phyloP scores from a whole-genome alignment of 2,113 vertebrate species.

The Atrichornis clamosus region DNA sequence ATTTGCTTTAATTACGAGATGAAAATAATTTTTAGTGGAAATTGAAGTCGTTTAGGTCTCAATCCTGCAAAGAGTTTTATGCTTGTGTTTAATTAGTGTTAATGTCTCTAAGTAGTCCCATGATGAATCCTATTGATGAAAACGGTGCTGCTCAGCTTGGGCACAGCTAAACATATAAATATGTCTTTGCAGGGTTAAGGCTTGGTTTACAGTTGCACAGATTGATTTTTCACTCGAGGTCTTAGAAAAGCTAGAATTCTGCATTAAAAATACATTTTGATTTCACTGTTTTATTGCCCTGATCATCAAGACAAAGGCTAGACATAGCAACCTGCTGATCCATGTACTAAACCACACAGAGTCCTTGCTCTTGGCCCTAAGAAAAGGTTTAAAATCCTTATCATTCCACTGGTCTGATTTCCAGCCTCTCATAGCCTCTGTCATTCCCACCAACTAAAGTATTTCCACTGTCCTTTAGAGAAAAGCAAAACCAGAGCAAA shows the following conservation, averaged over 20 bases:
- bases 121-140: slow-evolving; percentile 16
- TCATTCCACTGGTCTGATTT: background rate
- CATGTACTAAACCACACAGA: background rate
- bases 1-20: slow-evolving; percentile 18
- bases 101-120: slow-evolving; percentile 42
- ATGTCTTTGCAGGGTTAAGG: background rate
- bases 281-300: background rate
- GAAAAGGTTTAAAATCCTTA: background rate
- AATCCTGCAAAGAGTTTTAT: slow-evolving; percentile 31
- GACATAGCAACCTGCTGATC: background rate
- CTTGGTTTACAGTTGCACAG: background rate
- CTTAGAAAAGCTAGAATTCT: background rate
- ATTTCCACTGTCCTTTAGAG: background rate
- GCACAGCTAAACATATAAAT: background rate
- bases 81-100: slow-evolving; percentile 41
- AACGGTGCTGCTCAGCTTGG: background rate
- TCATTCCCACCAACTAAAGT: background rate
- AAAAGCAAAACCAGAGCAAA: background rate
- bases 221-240: background rate
- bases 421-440: background rate
- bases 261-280: background rate
- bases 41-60: background rate
- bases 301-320: background rate
- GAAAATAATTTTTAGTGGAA: slow-evolving; percentile 46
- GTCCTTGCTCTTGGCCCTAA: background rate